Percentiles rank a stretch among this genome's conserved stretches.
These are phyloP conservation scores for Diacarnus erythraeanus DNA, from an alignment of 37 sponge, comb jelly and placozoan genomes.

Conservation along the genomic window DNA sequence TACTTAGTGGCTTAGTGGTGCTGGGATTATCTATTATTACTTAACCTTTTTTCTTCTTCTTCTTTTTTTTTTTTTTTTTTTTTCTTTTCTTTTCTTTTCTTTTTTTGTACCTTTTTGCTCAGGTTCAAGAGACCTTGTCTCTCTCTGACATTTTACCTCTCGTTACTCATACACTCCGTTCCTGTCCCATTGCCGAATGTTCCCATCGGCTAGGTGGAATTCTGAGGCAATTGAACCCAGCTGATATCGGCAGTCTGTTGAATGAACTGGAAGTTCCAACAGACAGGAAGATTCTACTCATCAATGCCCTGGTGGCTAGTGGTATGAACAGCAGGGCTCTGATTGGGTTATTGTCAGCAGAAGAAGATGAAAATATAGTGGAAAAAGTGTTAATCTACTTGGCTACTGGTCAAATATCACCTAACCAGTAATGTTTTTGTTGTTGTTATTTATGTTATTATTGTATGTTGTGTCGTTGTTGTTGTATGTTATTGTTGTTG, in stretches of 20 bases:
- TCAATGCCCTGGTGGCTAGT: slow-evolving; percentile 13
- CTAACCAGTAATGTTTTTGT: background rate
- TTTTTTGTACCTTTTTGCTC: background rate
- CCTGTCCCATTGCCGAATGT: background rate
- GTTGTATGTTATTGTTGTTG: background rate
- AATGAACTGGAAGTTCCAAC: background rate
- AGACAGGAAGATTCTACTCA: background rate
- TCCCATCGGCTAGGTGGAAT: background rate
- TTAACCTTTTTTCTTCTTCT: background rate
- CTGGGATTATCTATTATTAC: background rate
- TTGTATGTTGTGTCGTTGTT: background rate
- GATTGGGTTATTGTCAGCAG: background rate
- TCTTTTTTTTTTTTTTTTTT: background rate
- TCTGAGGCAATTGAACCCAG: background rate
- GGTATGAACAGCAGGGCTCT: background rate
- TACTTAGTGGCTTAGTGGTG: background rate
- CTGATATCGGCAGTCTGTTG: background rate
- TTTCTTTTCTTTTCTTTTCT: background rate
- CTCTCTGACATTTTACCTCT: background rate
- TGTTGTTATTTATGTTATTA: background rate
- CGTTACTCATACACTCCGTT: background rate
- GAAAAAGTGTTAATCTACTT: background rate
- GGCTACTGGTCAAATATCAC: background rate
- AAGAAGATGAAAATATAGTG: background rate
- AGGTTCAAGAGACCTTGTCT: background rate